These are phyloP conservation scores for Eremobia ochroleuca DNA, from an alignment of 2,888 invertebrate genomes.

Conservation along the genomic window DNA sequence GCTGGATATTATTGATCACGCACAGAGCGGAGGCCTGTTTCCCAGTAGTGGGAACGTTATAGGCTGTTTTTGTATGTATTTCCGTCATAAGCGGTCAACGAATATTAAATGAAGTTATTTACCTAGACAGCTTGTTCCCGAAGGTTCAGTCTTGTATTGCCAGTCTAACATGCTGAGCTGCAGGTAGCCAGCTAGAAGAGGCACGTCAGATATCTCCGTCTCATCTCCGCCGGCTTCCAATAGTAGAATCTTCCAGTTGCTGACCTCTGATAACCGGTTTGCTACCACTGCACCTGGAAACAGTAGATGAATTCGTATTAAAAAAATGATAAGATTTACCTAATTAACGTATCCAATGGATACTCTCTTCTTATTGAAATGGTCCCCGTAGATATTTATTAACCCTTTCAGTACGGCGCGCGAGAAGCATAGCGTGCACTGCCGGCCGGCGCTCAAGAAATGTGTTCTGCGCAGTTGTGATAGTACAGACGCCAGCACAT, in stretches of 20 bases:
- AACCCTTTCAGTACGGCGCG: too few relatives aligned
- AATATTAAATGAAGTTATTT: neutral
- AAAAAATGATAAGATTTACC: neutral
- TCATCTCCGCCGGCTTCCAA: slow-evolving; percentile 97
- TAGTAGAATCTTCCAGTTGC: slow-evolving; percentile 95
- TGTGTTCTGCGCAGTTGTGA: too few relatives aligned
- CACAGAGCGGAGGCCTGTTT: neutral
- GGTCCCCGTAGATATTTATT: too few relatives aligned
- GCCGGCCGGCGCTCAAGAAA: too few relatives aligned
- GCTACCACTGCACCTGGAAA: slow-evolving; percentile 95
- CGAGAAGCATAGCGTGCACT: too few relatives aligned
- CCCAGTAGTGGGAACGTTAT: neutral
- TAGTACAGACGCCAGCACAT: too few relatives aligned
- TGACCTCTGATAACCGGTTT: slow-evolving; percentile 95
- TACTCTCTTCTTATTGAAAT: neutral
- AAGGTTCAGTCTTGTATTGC: slow-evolving; percentile 98
- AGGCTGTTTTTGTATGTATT: too few relatives aligned
- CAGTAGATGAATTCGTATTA: neutral
- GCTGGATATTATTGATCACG: neutral
- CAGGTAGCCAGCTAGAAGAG: slow-evolving; percentile 96
- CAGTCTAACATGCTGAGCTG: slow-evolving; percentile 97
- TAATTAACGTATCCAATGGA: neutral
- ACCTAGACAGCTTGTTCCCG: slow-evolving; percentile 96
- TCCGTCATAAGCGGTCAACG: neutral
- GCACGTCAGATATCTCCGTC: slow-evolving; percentile 97